Evolutionary conservation across 2,888 invertebrate species (phyloP), one percentile per base, ranked within the genome.

Genomic region (Ophion ellenae): DNA sequence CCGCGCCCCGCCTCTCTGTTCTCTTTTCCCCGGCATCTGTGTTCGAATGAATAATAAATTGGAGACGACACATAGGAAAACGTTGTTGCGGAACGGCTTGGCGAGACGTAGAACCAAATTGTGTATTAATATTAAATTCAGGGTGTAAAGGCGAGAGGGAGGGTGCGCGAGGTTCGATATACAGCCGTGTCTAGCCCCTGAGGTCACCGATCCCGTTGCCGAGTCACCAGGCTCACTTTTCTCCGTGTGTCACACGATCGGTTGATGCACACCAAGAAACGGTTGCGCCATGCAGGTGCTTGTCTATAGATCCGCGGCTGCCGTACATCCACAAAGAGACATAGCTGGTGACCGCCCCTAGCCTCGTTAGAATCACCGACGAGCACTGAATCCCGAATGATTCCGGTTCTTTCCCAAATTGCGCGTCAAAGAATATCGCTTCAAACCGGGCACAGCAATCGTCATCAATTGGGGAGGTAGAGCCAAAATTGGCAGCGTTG

Each of bases 81-180:
- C 82, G 79, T 83, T 69, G 64, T 80, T 74, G 74, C 67, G 78
- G 73, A 71, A 67, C 81, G 79, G 78, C 70, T 83, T 70, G 81
- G 76, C 87, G 86, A 89, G 90, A 90, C 90, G 88, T 88, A 83
- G 83, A 87, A 81, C 87, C 89, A 90, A 91, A 91, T 91, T 91
- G 91, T 89, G 88, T 91, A 91, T 91, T 90, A 91, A 91, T 91
- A 91, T 91, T 91, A 91, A 90, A 91, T 89, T 87, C 83, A 84
- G 70, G 70, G 67, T 86, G 84, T 89, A 88, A 74, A 70, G 78
- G 75, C 59, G 64, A 81, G 70, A 45, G 28, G 47, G 59, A n/a
- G 79, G 57, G 59, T 24, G 73, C 20, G 11, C 20, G 11, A 59
- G 63, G 63, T 74, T 69, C 40, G 81, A 75, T 53, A 61, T 64